phyloP scores from a whole-genome alignment of 2,113 vertebrate genomes.

The Ardeotis arabs region DNA sequence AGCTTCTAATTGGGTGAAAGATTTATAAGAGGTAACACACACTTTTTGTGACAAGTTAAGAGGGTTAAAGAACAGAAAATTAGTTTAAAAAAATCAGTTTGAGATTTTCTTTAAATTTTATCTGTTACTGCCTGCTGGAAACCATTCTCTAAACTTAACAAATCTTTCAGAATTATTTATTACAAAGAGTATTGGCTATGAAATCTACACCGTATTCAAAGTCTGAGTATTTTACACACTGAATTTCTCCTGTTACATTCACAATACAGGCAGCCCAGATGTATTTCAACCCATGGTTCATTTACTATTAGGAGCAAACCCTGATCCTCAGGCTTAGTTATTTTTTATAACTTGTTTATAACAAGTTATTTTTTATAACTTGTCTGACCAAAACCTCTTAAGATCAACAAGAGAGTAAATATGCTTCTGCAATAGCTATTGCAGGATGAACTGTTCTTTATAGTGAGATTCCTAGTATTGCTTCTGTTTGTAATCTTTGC shows the following conservation, averaged over 20 bases:
- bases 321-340: neutral
- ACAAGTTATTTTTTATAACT: neutral
- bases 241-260: neutral
- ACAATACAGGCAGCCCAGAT: neutral
- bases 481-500: neutral
- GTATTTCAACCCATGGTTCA: neutral
- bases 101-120: neutral
- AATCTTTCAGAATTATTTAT: neutral
- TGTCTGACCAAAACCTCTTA: neutral
- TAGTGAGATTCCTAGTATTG: neutral
- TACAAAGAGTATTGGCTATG: neutral
- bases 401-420: neutral
- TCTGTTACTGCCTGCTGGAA: neutral
- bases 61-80: neutral
- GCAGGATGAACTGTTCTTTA: neutral
- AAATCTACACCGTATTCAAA: neutral
- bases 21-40: neutral
- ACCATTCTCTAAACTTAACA: neutral
- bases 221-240: neutral
- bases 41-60: neutral
- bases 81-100: neutral
- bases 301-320: neutral
- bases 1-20: neutral
- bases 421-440: neutral
- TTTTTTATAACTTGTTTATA: neutral